Evolutionary conservation across 1,140 invertebrate genomes (phyloP), one percentile per base, ranked within the genome.

Genomic region (Aleiodes sp.): DNA sequence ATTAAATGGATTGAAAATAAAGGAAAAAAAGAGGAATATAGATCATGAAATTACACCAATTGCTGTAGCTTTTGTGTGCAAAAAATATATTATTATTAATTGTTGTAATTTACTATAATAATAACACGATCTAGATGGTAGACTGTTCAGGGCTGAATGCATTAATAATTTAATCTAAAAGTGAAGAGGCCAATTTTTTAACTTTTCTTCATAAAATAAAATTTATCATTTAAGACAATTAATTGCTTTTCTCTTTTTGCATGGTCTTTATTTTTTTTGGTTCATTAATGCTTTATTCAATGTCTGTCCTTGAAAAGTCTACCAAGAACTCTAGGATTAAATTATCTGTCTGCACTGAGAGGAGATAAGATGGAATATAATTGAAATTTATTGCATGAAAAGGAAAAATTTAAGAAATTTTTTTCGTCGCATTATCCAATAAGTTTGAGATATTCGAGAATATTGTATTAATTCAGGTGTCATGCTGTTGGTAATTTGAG

Each of bases 401-500:
- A 4, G 9, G 12, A 14, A 65, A 46, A 65, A 29, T 65, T 43
- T 21, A 63, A 35, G 21, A 19, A 37, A 63, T 19, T 12, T n/a
- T n/a, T n/a, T n/a, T n/a, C n/a, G n/a, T n/a, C n/a, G n/a, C n/a
- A n/a, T n/a, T n/a, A n/a, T n/a, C n/a, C n/a, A n/a, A n/a, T n/a
- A n/a, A n/a, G n/a, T n/a, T n/a, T n/a, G n/a, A n/a, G n/a, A n/a
- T n/a, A n/a, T n/a, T n/a, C n/a, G n/a, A n/a, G n/a, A n/a, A n/a
- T n/a, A n/a, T n/a, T n/a, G n/a, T n/a, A n/a, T n/a, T n/a, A n/a
- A n/a, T n/a, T n/a, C n/a, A n/a, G n/a, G n/a, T 85, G 83, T 84
- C 84, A 84, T 84, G 84, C 82, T 85, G 82, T 83, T 85, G 76
- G 75, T 65, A 70, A 70, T 75, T 37, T 24, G 61, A 63, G n/a